Evolutionary conservation across 2,888 invertebrate genomes (phyloP).

Genomic region (Macrostomum cliftonense): DNA sequence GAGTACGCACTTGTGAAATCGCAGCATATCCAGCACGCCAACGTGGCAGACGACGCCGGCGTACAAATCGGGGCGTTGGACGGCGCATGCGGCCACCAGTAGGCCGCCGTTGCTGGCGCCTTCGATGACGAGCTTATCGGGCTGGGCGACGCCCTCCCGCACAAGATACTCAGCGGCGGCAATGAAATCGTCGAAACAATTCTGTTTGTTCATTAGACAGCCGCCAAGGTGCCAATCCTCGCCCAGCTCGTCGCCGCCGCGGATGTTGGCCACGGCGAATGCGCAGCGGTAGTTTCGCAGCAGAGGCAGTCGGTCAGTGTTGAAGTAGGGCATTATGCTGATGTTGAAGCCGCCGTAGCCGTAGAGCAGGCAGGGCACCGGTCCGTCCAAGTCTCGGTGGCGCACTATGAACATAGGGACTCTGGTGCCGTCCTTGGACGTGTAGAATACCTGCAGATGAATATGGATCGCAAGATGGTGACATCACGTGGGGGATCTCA

Average conservation of each 20-base stretch:
- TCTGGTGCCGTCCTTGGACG: slow-evolving; percentile 72
- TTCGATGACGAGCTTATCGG: slow-evolving; percentile 59
- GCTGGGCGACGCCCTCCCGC: slow-evolving; percentile 55
- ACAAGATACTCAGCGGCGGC: slow-evolving; percentile 71
- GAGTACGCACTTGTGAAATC: slow-evolving; percentile 58
- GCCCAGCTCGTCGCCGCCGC: slow-evolving; percentile 93
- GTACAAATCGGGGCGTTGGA: slow-evolving; percentile 81
- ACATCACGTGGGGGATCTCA: too few species aligned
- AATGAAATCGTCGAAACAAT: slow-evolving; percentile 89
- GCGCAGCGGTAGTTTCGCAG: slow-evolving; percentile 72
- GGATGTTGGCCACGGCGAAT: slow-evolving; percentile 73
- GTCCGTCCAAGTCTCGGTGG: slow-evolving; percentile 34
- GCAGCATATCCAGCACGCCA: slow-evolving; percentile 86
- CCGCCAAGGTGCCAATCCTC: slow-evolving; percentile 85
- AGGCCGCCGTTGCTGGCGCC: slow-evolving; percentile 94
- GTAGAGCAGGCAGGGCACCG: slow-evolving; percentile 67
- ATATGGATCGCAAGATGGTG: too few species aligned
- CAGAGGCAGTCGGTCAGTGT: slow-evolving; percentile 64
- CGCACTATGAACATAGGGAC: slow-evolving; percentile 74
- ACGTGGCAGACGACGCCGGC: slow-evolving; percentile 81
- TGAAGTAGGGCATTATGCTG: slow-evolving; percentile 70
- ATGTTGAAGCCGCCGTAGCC: slow-evolving; percentile 95
- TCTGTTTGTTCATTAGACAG: slow-evolving; percentile 73
- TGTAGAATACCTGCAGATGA: slow-evolving; percentile 57
- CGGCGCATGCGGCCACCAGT: slow-evolving; percentile 76